Percentiles rank a stretch among this genome's conserved stretches.
Evolutionary conservation across 2,113 vertebrate species (phyloP).

Genomic region (Dinomys branickii): DNA sequence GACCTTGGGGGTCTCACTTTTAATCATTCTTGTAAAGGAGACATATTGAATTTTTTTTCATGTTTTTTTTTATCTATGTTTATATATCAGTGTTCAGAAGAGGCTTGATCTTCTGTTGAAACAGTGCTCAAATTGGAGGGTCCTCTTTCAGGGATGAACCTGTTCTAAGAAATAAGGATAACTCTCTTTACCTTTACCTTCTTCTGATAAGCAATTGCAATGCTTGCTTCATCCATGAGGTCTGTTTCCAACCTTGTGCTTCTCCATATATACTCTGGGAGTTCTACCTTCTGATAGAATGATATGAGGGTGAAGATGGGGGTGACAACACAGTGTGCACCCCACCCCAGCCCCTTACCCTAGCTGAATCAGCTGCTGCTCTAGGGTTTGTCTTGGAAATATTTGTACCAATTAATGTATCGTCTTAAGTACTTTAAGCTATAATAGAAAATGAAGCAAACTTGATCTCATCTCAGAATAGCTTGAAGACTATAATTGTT

Average conservation of each 20-base stretch:
- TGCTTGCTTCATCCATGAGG: background rate
- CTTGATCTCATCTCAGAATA: constrained; percentile 57
- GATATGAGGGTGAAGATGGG: background rate
- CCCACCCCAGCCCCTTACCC: background rate
- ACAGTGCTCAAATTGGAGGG: background rate
- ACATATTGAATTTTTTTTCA: background rate
- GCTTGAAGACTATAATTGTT: constrained; percentile 60
- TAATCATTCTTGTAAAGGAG: background rate
- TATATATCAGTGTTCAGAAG: background rate
- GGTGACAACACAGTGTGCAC: background rate
- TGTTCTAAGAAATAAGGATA: background rate
- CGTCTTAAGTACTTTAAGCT: constrained; percentile 53
- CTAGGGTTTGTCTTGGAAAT: constrained; percentile 22
- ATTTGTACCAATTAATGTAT: constrained; percentile 51
- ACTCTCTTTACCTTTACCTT: background rate
- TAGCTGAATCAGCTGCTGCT: background rate
- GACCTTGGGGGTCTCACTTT: background rate
- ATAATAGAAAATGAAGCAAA: constrained; percentile 58
- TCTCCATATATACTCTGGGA: background rate
- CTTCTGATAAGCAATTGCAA: background rate
- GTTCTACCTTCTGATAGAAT: background rate
- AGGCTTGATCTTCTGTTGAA: background rate
- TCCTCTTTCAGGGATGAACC: background rate
- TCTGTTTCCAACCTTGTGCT: background rate
- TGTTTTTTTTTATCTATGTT: constrained; percentile 17